A percentile compares a stretch with the other conserved stretches of the same genome.
These are phyloP conservation scores for Drosophila limbata DNA, from an alignment of 2,888 invertebrate species.

Conservation along the genomic window DNA sequence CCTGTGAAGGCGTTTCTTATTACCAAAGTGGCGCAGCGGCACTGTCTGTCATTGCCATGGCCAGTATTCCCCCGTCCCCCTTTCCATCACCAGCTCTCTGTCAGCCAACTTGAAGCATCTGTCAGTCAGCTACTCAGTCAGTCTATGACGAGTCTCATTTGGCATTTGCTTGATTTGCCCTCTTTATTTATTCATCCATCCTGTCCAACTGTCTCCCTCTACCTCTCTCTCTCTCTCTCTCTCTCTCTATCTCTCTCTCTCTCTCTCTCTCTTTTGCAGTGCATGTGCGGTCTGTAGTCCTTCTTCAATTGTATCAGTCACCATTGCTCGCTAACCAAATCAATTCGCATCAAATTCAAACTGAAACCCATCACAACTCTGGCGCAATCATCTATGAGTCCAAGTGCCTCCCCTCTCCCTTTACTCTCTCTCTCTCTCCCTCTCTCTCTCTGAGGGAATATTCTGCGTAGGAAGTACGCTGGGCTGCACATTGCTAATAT, in stretches of 20 bases:
- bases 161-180: constrained; percentile 76
- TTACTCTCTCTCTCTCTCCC: neutral
- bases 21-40: constrained; percentile 50
- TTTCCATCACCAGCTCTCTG: neutral
- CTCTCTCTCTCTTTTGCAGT: constrained; percentile 3
- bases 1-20: constrained; percentile 56
- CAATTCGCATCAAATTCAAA: constrained; percentile 72
- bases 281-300: constrained; percentile 5
- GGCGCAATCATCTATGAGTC: constrained; percentile 51
- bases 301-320: constrained; percentile 57
- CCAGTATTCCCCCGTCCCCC: neutral
- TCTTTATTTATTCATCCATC: constrained; percentile 77
- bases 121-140: constrained; percentile 50
- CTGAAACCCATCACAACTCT: constrained; percentile 56
- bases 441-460: constrained; percentile 47
- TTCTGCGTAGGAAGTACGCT: constrained; percentile 74
- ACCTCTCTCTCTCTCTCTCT: too few relatives aligned
- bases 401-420: constrained; percentile 1
- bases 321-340: constrained; percentile 70
- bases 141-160: constrained; percentile 75
- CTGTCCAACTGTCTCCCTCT: constrained; percentile 46
- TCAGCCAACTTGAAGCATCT: neutral
- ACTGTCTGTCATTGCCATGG: constrained; percentile 59
- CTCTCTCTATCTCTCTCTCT: neutral
- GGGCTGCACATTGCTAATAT: constrained; percentile 78